These are phyloP conservation scores for Penaeus monodon DNA, from an alignment of 2,888 invertebrate genomes.

Conservation along the genomic window DNA sequence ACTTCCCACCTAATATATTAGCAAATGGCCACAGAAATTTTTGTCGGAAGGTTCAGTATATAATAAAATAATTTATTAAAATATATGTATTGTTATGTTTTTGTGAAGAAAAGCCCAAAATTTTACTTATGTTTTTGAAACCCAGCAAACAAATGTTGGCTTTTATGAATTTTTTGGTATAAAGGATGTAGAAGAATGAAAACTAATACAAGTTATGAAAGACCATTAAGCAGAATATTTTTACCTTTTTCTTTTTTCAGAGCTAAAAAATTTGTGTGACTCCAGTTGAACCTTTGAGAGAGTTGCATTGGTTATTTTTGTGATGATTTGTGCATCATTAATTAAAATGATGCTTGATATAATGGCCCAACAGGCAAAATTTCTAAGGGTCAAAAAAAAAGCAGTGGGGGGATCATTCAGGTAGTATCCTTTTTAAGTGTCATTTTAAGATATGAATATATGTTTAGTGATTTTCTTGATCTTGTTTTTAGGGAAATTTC, in stretches of 20 bases:
- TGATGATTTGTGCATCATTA: slow-evolving; percentile 35
- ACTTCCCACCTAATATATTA: too few relatives aligned
- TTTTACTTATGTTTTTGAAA: too few relatives aligned
- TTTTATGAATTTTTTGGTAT: background rate
- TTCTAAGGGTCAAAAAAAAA: slow-evolving; percentile 30
- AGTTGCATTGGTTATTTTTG: slow-evolving; percentile 44
- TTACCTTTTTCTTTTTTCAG: slow-evolving; percentile 10
- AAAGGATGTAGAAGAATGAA: background rate
- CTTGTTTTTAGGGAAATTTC: too few relatives aligned
- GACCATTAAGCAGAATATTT: too few relatives aligned
- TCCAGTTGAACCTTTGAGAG: slow-evolving; percentile 41
- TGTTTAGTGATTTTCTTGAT: background rate
- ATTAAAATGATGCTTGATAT: slow-evolving; percentile 41
- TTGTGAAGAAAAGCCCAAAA: too few relatives aligned
- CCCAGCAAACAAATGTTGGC: too few relatives aligned
- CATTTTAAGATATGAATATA: background rate
- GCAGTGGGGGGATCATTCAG: slow-evolving; percentile 36
- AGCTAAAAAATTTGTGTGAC: slow-evolving; percentile 47
- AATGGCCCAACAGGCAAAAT: slow-evolving; percentile 29
- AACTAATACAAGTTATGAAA: background rate
- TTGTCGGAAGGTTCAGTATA: too few relatives aligned
- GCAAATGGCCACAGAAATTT: too few relatives aligned
- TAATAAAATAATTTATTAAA: too few relatives aligned
- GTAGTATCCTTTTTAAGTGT: background rate
- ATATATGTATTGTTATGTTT: too few relatives aligned